A percentile compares a stretch with the other conserved stretches of the same genome.
Conservation (phyloP, 2,113 vertebrate species). For the Psammodynastes pulverulentus region DNA sequence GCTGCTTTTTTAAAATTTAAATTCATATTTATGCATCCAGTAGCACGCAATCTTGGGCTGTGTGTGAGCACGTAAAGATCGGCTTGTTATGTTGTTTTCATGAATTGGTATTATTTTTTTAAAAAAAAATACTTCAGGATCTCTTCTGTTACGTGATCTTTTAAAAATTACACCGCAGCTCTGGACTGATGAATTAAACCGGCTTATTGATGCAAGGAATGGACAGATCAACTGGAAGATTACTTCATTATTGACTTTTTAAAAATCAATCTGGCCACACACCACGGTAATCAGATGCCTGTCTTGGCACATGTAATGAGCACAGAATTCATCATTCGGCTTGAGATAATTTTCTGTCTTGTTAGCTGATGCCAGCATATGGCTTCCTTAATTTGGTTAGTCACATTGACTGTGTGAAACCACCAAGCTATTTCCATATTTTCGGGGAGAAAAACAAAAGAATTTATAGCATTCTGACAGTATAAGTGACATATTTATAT, state of each 20-base stretch:
- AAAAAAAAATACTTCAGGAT: not conserved
- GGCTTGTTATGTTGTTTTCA: not conserved
- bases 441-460: not conserved
- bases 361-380: not conserved
- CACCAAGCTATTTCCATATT: not conserved
- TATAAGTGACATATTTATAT: not conserved
- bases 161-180: not conserved
- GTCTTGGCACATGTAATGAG: not conserved
- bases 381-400: not conserved
- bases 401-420: not conserved
- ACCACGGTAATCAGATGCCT: not conserved
- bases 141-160: not conserved
- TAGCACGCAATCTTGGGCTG: not conserved
- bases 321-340: not conserved
- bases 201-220: not conserved
- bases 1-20: not conserved
- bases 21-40: not conserved
- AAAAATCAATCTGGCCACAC: constrained; percentile 8
- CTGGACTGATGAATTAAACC: not conserved
- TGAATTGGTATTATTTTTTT: not conserved
- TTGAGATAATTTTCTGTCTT: constrained; percentile 7
- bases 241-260: not conserved
- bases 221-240: constrained; percentile 11
- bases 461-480: not conserved
- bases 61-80: not conserved